Evolutionary conservation across 2,113 vertebrate species (phyloP).

Genomic region (Cynopterus brachyotis): DNA sequence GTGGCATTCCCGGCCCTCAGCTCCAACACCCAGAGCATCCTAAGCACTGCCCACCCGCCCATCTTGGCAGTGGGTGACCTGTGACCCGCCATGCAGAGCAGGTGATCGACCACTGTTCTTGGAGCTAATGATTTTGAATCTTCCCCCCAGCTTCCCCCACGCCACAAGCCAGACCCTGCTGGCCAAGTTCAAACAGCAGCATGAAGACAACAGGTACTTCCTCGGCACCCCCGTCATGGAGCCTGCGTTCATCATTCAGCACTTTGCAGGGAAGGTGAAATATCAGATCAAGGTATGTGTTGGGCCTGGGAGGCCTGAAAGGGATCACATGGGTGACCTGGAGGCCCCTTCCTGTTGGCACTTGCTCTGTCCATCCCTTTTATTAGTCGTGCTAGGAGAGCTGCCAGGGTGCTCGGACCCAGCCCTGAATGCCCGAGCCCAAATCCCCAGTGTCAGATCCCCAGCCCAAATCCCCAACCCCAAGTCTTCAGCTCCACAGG

Average conservation of each 20-base stretch:
- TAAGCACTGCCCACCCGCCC: rapidly evolving
- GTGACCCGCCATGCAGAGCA: rapidly evolving
- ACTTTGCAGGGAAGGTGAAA: constrained; percentile 97
- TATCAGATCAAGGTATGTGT: constrained; percentile 94
- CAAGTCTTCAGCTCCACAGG: no score
- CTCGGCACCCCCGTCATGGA: constrained; percentile 95
- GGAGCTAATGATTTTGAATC: rapidly evolving
- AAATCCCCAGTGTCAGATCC: no score
- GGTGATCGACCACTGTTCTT: rapidly evolving
- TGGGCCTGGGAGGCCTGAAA: neutral
- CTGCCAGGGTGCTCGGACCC: neutral
- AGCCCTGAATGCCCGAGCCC: no score
- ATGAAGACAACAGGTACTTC: constrained; percentile 95
- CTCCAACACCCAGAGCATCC: neutral
- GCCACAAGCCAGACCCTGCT: constrained; percentile 96
- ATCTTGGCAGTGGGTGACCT: rapidly evolving
- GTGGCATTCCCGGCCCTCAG: neutral
- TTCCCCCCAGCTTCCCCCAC: constrained; percentile 90
- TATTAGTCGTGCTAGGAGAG: rapidly evolving
- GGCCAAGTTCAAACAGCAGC: constrained; percentile 98
- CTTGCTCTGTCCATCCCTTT: neutral
- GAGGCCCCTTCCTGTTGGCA: neutral
- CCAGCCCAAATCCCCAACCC: neutral
- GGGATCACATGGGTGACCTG: neutral
- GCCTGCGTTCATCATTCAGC: constrained; percentile 96